Percentiles rank a stretch among this genome's conserved stretches.
Conservation (phyloP, 2,888 invertebrate genomes). For the Dascillus cervinus region DNA sequence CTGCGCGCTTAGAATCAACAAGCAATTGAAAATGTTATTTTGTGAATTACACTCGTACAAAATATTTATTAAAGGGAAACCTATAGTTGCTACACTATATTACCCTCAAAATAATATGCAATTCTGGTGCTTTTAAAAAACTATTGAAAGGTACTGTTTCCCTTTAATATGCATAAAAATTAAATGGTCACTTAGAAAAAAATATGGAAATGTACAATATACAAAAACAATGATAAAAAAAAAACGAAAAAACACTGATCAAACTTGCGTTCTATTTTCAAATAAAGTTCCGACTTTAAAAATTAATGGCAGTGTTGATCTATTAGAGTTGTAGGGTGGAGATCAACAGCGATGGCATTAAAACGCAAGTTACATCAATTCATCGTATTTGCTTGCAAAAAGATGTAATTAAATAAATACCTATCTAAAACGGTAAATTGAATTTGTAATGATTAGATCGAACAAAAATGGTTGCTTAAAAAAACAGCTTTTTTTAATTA, state of each 20-base stretch:
- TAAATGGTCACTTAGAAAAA: slow-evolving; percentile 14
- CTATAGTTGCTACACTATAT: too few relatives aligned
- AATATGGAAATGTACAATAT: slow-evolving; percentile 23
- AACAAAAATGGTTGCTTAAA: too few relatives aligned
- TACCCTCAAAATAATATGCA: too few relatives aligned
- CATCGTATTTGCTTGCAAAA: slow-evolving; percentile 2
- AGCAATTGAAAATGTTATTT: too few relatives aligned
- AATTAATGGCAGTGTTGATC: slow-evolving; percentile 30
- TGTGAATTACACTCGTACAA: too few relatives aligned
- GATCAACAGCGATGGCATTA: slow-evolving; percentile 23
- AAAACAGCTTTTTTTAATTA: too few relatives aligned
- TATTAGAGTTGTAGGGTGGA: slow-evolving; percentile 26
- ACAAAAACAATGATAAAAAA: slow-evolving; percentile 15
- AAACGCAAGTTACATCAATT: slow-evolving; percentile 19
- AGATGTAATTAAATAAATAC: slow-evolving; percentile 6
- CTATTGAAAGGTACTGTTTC: too few relatives aligned
- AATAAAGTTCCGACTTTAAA: slow-evolving; percentile 18
- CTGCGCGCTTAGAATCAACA: too few relatives aligned
- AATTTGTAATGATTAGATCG: too few relatives aligned
- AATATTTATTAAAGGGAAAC: too few relatives aligned
- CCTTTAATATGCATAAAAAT: slow-evolving; percentile 14
- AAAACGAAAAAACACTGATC: slow-evolving; percentile 10
- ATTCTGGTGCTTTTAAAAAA: too few relatives aligned
- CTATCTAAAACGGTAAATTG: background rate
- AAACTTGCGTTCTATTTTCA: slow-evolving; percentile 13